Evolutionary conservation across 1,140 invertebrate genomes (phyloP).

Genomic region (Metopolophium dirhodum): DNA sequence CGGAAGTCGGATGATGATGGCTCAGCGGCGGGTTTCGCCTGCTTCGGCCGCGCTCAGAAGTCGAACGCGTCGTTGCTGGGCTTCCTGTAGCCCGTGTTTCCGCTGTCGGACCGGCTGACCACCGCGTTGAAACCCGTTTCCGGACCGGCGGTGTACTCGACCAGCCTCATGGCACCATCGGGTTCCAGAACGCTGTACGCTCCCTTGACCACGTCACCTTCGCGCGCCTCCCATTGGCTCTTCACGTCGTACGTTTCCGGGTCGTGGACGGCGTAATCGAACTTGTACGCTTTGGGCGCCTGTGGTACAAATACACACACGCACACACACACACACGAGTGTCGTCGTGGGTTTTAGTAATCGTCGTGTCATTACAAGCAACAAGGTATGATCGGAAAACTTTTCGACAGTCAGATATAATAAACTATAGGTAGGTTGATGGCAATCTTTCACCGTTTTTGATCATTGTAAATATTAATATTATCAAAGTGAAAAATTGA

Average conservation of each 20-base stretch:
- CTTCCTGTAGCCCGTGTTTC: conserved; percentile 43
- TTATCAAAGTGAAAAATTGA: no score
- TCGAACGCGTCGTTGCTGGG: conserved; percentile 35
- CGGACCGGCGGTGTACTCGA: conserved; percentile 65
- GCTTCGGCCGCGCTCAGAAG: conserved; percentile 21
- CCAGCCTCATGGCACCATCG: conserved; percentile 64
- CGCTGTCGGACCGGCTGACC: conserved; percentile 62
- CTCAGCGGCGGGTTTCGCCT: not conserved
- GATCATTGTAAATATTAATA: no score
- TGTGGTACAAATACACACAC: conserved; percentile 48
- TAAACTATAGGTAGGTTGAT: no score
- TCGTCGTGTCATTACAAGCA: not conserved
- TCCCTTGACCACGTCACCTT: conserved; percentile 66
- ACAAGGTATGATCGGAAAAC: no score
- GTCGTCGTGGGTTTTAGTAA: not conserved
- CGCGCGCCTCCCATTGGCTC: conserved; percentile 65
- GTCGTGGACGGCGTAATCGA: conserved; percentile 68
- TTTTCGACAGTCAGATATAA: no score
- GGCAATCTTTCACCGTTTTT: no score
- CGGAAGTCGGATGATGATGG: not conserved
- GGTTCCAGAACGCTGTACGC: conserved; percentile 66
- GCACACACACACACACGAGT: conserved; percentile 34
- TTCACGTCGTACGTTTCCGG: conserved; percentile 67
- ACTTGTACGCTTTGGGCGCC: conserved; percentile 65
- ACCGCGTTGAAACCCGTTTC: conserved; percentile 65